These are phyloP conservation scores for Meandrina meandrites DNA, from an alignment of 92 coral and sea anemone genomes.

Conservation along the genomic window DNA sequence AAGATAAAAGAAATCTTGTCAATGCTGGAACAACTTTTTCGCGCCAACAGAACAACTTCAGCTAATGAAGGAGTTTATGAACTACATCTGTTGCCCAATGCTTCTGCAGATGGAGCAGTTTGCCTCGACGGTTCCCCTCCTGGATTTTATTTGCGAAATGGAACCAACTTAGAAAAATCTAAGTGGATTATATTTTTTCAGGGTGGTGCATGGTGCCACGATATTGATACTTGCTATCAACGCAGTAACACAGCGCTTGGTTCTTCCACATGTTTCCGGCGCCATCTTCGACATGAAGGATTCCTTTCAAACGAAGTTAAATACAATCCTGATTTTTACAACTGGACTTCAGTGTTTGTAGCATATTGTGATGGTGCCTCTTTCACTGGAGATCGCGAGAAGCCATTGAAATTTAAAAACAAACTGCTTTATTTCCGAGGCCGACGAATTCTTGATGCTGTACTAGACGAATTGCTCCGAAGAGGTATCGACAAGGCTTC, in stretches of 20 bases:
- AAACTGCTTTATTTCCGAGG: constrained; percentile 40
- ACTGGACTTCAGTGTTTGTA: constrained; percentile 43
- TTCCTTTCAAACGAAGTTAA: constrained; percentile 26
- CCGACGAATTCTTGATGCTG: constrained; percentile 33
- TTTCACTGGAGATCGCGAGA: constrained; percentile 40
- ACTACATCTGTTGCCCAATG: constrained; percentile 27
- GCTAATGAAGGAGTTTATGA: neutral
- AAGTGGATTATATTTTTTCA: constrained; percentile 54
- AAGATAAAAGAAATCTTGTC: neutral
- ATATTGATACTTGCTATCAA: constrained; percentile 26
- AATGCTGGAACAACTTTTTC: neutral
- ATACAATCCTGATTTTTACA: constrained; percentile 50
- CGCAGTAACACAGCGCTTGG: constrained; percentile 40
- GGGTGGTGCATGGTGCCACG: constrained; percentile 64
- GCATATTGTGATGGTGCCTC: constrained; percentile 51
- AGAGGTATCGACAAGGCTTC: constrained; percentile 43
- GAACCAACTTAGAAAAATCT: constrained; percentile 31
- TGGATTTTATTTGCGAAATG: constrained; percentile 54
- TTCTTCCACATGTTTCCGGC: constrained; percentile 37
- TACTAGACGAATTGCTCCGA: constrained; percentile 36
- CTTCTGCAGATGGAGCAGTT: constrained; percentile 50
- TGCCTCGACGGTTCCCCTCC: constrained; percentile 78
- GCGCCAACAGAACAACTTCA: neutral
- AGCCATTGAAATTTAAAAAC: constrained; percentile 18
- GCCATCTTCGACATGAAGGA: constrained; percentile 20